Percentiles rank a stretch among this genome's conserved stretches.
phyloP scores from a whole-genome alignment of 1,140 invertebrate genomes.

The Meteorus sp. region DNA sequence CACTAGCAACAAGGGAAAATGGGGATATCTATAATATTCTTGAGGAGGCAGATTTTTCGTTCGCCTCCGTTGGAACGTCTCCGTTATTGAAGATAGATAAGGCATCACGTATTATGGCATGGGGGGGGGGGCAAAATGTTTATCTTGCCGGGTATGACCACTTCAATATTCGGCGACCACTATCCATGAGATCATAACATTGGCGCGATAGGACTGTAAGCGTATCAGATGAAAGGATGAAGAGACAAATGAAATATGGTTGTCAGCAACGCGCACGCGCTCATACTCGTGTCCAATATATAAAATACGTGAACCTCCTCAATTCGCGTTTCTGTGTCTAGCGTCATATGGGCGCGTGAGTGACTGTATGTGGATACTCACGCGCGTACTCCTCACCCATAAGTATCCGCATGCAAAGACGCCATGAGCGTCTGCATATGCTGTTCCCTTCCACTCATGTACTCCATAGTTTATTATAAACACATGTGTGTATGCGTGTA shows the following conservation, averaged over 20 bases:
- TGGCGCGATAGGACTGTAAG: neutral
- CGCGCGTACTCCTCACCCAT: no score
- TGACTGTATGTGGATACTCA: slow-evolving; percentile 7
- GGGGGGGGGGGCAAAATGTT: slow-evolving; percentile 18
- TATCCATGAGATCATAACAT: neutral
- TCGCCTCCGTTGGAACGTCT: no score
- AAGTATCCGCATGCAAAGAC: neutral
- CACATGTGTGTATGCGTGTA: neutral
- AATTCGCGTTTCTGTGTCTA: no score
- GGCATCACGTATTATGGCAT: neutral
- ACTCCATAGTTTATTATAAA: slow-evolving; percentile 1
- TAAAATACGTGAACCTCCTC: no score
- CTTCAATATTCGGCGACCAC: slow-evolving; percentile 31
- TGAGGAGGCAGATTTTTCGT: no score
- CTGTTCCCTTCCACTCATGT: neutral
- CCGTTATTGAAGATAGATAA: no score
- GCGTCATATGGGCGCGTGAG: no score
- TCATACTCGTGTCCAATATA: no score
- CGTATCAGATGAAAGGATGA: neutral
- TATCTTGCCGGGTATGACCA: slow-evolving; percentile 42
- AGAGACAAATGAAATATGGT: no score
- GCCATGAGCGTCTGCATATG: slow-evolving; percentile 22
- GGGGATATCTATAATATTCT: no score
- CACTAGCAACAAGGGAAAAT: no score
- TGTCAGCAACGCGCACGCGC: no score